A percentile compares a stretch with the other conserved stretches of the same genome.
phyloP scores from a whole-genome alignment of 2,113 vertebrate species.

The Urocolius indicus region DNA sequence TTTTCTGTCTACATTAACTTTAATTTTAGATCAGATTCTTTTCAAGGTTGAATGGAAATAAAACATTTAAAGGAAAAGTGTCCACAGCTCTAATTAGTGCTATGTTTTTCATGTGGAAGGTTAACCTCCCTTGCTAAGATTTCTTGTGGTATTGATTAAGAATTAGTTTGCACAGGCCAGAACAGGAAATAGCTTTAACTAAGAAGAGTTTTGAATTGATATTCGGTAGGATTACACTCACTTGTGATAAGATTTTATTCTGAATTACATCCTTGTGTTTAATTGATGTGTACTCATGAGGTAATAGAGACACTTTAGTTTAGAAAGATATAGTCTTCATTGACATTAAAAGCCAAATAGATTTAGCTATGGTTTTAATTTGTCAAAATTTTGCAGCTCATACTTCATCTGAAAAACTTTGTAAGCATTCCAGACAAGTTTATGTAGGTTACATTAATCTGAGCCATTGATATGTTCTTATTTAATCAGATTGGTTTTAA shows the following conservation, averaged over 20 bases:
- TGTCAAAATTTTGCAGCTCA: neutral
- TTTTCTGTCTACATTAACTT: neutral
- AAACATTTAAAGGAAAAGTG: neutral
- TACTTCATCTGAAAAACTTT: neutral
- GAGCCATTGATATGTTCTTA: neutral
- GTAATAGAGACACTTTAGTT: neutral
- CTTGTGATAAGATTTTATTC: neutral
- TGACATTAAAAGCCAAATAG: neutral
- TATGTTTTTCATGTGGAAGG: neutral
- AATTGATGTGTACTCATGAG: neutral
- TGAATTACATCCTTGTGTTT: neutral
- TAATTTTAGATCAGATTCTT: neutral
- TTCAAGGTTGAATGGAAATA: neutral
- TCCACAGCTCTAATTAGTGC: neutral
- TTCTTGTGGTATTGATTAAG: conserved; percentile 16
- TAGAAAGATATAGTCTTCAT: neutral
- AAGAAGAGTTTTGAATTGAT: neutral
- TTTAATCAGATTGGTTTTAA: conserved; percentile 11
- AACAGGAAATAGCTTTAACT: neutral
- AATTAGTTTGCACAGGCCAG: neutral
- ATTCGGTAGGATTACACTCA: neutral
- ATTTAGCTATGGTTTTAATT: neutral
- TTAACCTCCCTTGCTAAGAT: neutral
- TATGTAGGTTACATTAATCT: neutral
- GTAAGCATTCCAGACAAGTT: neutral